Conservation (phyloP, 2,113 vertebrate genomes). For the Strix aluco region DNA sequence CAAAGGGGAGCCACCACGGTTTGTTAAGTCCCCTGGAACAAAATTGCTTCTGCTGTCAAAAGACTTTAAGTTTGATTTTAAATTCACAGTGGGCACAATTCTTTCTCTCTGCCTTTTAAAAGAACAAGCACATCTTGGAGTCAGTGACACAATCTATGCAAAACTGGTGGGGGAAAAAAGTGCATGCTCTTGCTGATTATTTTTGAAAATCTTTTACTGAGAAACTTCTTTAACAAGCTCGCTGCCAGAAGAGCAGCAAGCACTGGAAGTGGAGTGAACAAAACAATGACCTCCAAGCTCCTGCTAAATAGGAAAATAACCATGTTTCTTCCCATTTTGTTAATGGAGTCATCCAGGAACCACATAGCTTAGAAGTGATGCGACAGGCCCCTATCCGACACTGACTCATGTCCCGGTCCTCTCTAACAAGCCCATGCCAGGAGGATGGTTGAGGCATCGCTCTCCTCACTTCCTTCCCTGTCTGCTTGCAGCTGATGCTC, state of each 20-base stretch:
- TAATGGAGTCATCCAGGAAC: conserved; percentile 1
- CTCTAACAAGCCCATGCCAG: background rate
- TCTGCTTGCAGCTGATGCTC: conserved; percentile 46
- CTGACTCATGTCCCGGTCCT: background rate
- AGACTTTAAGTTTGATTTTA: background rate
- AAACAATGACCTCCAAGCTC: background rate
- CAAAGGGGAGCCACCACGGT: background rate
- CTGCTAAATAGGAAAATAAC: background rate
- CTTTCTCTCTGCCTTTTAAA: background rate
- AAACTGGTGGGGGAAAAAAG: background rate
- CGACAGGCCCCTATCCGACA: background rate
- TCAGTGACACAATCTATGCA: background rate
- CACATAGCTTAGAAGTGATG: background rate
- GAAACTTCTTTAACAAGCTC: background rate
- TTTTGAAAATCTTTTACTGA: background rate
- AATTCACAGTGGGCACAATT: background rate
- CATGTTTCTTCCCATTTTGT: background rate
- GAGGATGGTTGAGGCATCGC: background rate
- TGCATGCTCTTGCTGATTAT: background rate
- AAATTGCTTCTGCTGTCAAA: background rate
- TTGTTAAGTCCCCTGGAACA: background rate
- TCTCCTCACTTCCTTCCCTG: background rate
- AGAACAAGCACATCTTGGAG: background rate
- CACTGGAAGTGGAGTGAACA: background rate
- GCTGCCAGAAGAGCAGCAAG: background rate